Conservation (phyloP, 92 coral and sea anemone genomes). For the Paramuricea clavata region DNA sequence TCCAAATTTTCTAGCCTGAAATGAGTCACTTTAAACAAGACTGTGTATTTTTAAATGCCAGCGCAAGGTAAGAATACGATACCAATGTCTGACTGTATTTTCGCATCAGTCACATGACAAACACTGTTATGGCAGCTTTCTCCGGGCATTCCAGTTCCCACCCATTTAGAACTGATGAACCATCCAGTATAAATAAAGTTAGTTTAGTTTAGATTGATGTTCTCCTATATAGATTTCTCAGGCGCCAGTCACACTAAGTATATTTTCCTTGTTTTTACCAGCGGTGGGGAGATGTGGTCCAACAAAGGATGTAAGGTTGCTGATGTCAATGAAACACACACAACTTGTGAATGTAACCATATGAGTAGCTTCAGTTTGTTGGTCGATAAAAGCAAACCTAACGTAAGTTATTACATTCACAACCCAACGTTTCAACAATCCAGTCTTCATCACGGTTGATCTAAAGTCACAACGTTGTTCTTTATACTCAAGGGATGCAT, state of each 20-base stretch:
- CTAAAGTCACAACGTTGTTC: no score
- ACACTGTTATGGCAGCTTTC: background rate
- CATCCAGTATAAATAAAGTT: no score
- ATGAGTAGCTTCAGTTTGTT: conserved; percentile 89
- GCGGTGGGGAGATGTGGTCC: conserved; percentile 58
- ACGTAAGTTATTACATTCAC: background rate
- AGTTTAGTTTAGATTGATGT: no score
- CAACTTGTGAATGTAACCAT: conserved; percentile 88
- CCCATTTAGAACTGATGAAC: no score
- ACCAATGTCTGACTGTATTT: no score
- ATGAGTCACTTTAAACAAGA: conserved; percentile 74
- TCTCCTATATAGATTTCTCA: no score
- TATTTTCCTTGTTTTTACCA: background rate
- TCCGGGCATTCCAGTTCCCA: background rate
- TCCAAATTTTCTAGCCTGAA: conserved; percentile 70
- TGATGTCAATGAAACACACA: conserved; percentile 81
- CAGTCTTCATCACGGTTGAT: no score
- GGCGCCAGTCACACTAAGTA: background rate
- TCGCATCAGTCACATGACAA: no score
- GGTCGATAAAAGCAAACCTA: conserved; percentile 74
- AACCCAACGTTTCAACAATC: no score
- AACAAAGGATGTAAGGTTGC: conserved; percentile 77
- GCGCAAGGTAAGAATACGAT: conserved; percentile 56
- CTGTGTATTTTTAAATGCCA: conserved; percentile 84
- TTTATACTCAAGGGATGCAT: no score